phyloP scores from a whole-genome alignment of 1,140 invertebrate genomes.

The Sogatella furcifera region DNA sequence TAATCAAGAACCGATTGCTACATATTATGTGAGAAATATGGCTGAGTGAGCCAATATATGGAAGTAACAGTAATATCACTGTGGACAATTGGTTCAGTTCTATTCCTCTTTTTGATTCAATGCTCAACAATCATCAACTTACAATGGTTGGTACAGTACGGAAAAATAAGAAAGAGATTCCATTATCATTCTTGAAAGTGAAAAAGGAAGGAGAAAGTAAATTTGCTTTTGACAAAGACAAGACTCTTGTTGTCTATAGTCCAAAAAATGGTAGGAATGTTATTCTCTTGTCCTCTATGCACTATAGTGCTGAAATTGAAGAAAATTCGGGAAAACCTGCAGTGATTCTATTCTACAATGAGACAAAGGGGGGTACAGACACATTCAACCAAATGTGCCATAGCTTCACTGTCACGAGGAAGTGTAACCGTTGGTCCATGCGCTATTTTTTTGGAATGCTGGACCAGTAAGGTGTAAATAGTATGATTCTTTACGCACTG shows the following conservation, averaged over 20 bases:
- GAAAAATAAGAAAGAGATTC: constrained; percentile 33
- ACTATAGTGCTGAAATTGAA: not conserved
- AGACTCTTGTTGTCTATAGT: not conserved
- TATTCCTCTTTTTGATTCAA: constrained; percentile 26
- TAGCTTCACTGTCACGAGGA: not conserved
- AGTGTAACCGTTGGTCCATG: not conserved
- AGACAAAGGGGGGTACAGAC: not conserved
- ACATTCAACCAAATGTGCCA: not conserved
- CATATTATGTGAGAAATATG: constrained; percentile 29
- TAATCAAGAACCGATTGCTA: constrained; percentile 21
- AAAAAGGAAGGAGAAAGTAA: not conserved
- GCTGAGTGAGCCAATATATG: constrained; percentile 27
- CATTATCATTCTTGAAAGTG: constrained; percentile 7
- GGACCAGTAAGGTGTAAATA: not conserved
- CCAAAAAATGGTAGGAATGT: not conserved
- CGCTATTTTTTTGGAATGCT: not conserved
- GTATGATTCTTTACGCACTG: not conserved
- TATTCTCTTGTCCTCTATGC: not conserved
- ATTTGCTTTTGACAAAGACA: not conserved
- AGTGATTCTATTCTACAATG: not conserved
- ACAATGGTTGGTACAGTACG: constrained; percentile 30
- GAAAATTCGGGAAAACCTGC: not conserved
- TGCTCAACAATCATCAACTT: constrained; percentile 28
- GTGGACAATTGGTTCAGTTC: constrained; percentile 32
- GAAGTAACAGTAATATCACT: constrained; percentile 30